Conservation (phyloP, 2,888 invertebrate species). For the Conchocele bisecta region DNA sequence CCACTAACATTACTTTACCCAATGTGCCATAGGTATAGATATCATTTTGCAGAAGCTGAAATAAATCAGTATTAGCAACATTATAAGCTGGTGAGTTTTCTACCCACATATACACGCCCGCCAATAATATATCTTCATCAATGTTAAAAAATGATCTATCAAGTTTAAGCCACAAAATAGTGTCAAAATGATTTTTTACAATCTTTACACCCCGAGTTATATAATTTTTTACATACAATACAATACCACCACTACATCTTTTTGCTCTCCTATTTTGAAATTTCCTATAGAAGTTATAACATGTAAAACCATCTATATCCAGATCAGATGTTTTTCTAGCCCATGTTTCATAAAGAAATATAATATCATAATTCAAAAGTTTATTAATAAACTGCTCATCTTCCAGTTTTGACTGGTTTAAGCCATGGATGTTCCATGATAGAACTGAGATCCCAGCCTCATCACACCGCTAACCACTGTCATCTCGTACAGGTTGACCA, state of each 20-base stretch:
- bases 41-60: constrained; percentile 9
- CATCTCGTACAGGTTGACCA: constrained; percentile 5
- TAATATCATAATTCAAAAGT: not conserved
- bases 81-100: constrained; percentile 21
- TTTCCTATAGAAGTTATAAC: constrained; percentile 6
- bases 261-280: constrained; percentile 22
- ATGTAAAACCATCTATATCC: not conserved
- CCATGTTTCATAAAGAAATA: constrained; percentile 26
- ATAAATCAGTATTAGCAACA: constrained; percentile 15
- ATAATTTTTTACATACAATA: not conserved
- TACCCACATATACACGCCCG: constrained; percentile 16
- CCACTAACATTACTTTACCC: not conserved
- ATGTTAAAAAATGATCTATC: constrained; percentile 15
- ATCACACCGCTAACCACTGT: not conserved
- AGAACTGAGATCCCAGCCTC: constrained; percentile 17
- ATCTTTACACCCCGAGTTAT: not conserved
- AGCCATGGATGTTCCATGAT: not conserved
- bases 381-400: not conserved
- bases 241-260: constrained; percentile 7
- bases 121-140: constrained; percentile 5
- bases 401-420: constrained; percentile 1
- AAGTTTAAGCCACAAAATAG: constrained; percentile 13
- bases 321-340: not conserved
- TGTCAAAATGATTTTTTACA: constrained; percentile 13
- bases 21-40: constrained; percentile 1